Evolutionary conservation across 2,113 vertebrate genomes (phyloP).

Genomic region (Heteronetta atricapilla): DNA sequence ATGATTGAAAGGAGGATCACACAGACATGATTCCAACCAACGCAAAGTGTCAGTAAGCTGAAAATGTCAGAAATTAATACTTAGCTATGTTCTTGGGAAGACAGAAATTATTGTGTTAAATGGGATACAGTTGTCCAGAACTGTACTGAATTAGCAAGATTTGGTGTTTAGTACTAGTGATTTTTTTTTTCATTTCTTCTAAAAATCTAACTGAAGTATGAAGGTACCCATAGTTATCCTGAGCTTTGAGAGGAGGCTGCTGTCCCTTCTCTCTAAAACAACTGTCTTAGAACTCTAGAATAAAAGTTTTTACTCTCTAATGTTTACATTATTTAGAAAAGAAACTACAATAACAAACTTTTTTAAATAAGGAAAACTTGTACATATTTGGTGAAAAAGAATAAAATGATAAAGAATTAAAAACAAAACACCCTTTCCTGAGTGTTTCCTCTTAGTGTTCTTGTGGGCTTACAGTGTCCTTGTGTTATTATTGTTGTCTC

Average conservation of each 20-base stretch:
- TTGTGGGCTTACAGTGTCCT: background rate
- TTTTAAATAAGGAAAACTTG: background rate
- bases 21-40: background rate
- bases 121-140: background rate
- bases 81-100: background rate
- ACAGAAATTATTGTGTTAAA: background rate
- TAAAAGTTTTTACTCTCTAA: background rate
- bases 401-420: background rate
- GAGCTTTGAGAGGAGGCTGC: background rate
- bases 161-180: background rate
- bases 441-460: background rate
- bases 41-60: background rate
- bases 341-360: background rate
- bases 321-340: background rate
- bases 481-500: background rate
- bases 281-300: background rate
- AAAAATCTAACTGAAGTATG: background rate
- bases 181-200: background rate
- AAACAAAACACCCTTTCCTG: background rate
- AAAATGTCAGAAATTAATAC: background rate
- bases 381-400: background rate
- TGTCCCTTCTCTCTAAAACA: background rate
- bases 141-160: background rate
- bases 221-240: background rate
- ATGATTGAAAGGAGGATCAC: background rate